phyloP scores from a whole-genome alignment of 2,888 invertebrate genomes.

The Thera britannica region DNA sequence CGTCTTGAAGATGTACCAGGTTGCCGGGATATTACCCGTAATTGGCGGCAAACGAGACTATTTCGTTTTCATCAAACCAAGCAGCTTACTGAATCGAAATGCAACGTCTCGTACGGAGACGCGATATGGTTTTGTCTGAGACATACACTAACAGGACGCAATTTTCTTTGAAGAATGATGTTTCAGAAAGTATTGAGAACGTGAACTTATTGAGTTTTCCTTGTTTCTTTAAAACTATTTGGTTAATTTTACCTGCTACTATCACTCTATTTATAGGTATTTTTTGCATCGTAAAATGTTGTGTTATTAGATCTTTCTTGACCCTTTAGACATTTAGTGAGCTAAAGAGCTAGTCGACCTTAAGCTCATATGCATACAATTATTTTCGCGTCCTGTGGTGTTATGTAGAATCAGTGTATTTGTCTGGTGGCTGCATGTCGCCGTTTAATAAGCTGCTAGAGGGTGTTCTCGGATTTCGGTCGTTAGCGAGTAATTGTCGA shows the following conservation, averaged over 20 bases:
- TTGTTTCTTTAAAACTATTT: too few species aligned
- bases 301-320: too few species aligned
- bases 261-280: too few species aligned
- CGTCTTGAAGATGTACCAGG: slow-evolving; percentile 1
- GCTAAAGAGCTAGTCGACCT: too few species aligned
- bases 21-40: slow-evolving; percentile 16
- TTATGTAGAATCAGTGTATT: slow-evolving; percentile 32
- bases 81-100: slow-evolving; percentile 26
- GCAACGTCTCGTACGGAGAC: slow-evolving; percentile 19
- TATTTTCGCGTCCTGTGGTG: slow-evolving; percentile 19
- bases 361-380: neutral
- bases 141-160: slow-evolving; percentile 14
- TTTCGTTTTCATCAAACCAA: slow-evolving; percentile 22
- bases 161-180: too few species aligned
- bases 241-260: too few species aligned
- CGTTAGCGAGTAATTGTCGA: slow-evolving; percentile 79
- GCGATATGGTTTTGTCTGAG: slow-evolving; percentile 9
- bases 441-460: slow-evolving; percentile 72
- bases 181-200: too few species aligned
- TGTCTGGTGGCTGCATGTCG: slow-evolving; percentile 51
- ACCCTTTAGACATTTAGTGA: too few species aligned
- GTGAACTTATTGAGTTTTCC: too few species aligned
- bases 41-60: slow-evolving; percentile 24
- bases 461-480: slow-evolving; percentile 71
- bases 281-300: too few species aligned